These are phyloP conservation scores for Merluccius polli DNA, from an alignment of 2,797 vertebrate species.

Conservation along the genomic window DNA sequence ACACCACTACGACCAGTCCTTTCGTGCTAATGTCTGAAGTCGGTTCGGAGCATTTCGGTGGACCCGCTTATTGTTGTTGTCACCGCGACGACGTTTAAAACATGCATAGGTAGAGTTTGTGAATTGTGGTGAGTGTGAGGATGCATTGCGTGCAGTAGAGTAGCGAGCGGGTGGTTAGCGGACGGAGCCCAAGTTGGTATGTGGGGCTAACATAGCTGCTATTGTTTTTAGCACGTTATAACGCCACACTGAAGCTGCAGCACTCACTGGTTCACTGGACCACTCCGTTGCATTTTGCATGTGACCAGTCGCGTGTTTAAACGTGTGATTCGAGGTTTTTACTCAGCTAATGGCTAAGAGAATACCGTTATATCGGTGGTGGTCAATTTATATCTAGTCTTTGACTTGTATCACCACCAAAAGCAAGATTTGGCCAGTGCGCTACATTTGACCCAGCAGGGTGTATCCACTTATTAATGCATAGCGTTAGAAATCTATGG, in stretches of 20 bases:
- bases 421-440: too few species aligned
- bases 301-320: neutral
- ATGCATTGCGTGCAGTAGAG: neutral
- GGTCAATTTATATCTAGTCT: neutral
- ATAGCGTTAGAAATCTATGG: neutral
- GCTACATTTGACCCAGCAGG: too few species aligned
- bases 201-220: constrained; percentile 45
- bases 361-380: neutral
- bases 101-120: constrained; percentile 64
- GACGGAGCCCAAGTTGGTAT: constrained; percentile 32
- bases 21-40: constrained; percentile 1
- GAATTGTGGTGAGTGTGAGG: constrained; percentile 39
- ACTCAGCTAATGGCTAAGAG: neutral
- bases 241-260: neutral
- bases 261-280: neutral
- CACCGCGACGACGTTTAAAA: constrained; percentile 9
- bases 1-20: neutral
- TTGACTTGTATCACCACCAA: too few species aligned
- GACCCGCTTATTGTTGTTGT: neutral
- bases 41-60: neutral
- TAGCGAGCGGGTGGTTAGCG: neutral
- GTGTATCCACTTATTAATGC: neutral
- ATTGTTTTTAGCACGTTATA: constrained; percentile 63
- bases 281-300: neutral
- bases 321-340: neutral